Base-by-base conservation (phyloP, 2,888 invertebrate species). In the Drosophila meridionalis region DNA sequence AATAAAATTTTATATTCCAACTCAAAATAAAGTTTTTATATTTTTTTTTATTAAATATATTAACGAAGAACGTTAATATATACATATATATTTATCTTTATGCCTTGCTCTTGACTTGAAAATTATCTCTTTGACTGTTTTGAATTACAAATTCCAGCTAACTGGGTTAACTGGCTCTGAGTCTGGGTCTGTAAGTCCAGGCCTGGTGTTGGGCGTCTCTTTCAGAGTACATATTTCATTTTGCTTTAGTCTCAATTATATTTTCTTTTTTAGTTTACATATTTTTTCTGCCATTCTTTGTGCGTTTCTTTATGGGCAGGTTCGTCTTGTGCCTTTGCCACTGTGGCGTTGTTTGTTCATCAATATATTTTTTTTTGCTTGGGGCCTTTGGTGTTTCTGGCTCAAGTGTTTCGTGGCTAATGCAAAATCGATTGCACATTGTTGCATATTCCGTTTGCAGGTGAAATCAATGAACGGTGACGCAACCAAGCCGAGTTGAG, bases 381-480 rank as follows among this genome's bases (percentile, higher is more conserved):
- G 64, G 58, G 48, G 58, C 65, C 69, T 81, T 70, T 57, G 73
- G 66, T 65, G 73, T 55, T 77, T 75, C 53, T 69, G 64, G 78
- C 79, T 83, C 76, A 80, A 77, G 80, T 70, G 80, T 73, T 45
- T 68, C 72, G 86, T 73, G 50, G 66, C 83, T 85, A 85, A 85
- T 85, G 82, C 68, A 85, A 88, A 85, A 85, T 85, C 85, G 82
- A 85, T 85, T 72, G 45, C 75, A 82, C 77, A 86, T 83, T 86
- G 88, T 86, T 85, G 86, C 86, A 85, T 78, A 68, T 77, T 69
- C 64, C 26, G 55, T 42, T 62, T 42, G 14, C 57, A 73, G 48
- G 47, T 65, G 55, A 66, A 74, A 74, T 78, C 78, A 78, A 75
- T 78, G 61, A 58, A 50, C 47, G 42, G 59, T 60, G 57, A 73